Percentiles rank a stretch among this genome's conserved stretches.
These are phyloP conservation scores for Elymnias hypermnestra DNA, from an alignment of 1,140 invertebrate species.

Conservation along the genomic window DNA sequence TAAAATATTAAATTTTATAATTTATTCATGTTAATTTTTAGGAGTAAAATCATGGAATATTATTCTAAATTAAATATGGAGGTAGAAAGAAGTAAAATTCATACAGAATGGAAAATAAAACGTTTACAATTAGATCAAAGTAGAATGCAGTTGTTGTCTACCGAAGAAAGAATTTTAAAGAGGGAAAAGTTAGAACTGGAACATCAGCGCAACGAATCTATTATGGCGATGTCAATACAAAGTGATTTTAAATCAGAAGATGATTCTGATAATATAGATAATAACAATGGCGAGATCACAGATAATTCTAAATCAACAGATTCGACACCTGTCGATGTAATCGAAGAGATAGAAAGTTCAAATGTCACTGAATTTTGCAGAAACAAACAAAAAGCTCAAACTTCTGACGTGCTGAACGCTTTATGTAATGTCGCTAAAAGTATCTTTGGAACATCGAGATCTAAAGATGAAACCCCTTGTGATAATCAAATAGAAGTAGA, in stretches of 20 bases:
- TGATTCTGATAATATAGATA: slow-evolving; percentile 26
- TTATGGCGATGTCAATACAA: slow-evolving; percentile 60
- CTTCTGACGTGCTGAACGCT: slow-evolving; percentile 42
- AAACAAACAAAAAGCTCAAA: slow-evolving; percentile 38
- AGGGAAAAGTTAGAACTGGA: slow-evolving; percentile 69
- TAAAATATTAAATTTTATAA: neutral
- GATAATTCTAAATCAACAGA: slow-evolving; percentile 21
- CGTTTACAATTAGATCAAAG: slow-evolving; percentile 76
- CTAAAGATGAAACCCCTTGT: slow-evolving; percentile 28
- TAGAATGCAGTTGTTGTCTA: slow-evolving; percentile 70
- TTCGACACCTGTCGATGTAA: slow-evolving; percentile 24
- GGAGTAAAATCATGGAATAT: slow-evolving; percentile 75
- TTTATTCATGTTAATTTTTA: no score
- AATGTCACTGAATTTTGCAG: slow-evolving; percentile 16
- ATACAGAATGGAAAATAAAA: slow-evolving; percentile 78
- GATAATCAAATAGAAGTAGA: slow-evolving; percentile 56
- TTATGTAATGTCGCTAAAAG: slow-evolving; percentile 52
- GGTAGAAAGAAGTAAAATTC: slow-evolving; percentile 73
- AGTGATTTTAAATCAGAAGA: slow-evolving; percentile 49
- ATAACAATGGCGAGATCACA: slow-evolving; percentile 22
- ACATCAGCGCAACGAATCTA: slow-evolving; percentile 57
- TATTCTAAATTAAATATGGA: slow-evolving; percentile 77
- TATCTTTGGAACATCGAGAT: slow-evolving; percentile 45
- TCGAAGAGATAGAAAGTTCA: slow-evolving; percentile 10
- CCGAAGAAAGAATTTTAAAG: slow-evolving; percentile 68